These are phyloP conservation scores for Perdita meconis DNA, from an alignment of 2,888 invertebrate species.

Conservation along the genomic window DNA sequence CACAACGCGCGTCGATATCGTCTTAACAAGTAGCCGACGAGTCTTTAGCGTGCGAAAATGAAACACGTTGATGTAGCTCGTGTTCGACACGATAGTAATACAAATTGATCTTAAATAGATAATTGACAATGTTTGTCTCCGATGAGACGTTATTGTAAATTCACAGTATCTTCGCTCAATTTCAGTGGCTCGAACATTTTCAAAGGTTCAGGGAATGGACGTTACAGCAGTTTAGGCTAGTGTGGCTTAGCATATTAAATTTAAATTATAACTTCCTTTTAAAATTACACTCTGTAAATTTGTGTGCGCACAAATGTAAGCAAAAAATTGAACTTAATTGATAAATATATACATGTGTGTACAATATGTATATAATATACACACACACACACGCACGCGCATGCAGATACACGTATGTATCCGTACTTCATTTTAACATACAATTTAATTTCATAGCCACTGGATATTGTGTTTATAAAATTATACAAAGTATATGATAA, in stretches of 20 bases:
- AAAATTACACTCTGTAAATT: conserved; percentile 40
- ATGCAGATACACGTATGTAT: conserved; percentile 23
- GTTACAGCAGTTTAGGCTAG: conserved; percentile 53
- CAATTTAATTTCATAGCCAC: conserved; percentile 44
- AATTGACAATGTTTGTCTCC: conserved; percentile 44
- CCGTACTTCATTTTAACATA: conserved; percentile 23
- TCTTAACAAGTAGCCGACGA: no score
- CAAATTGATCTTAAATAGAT: no score
- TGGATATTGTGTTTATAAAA: conserved; percentile 35
- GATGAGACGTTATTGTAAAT: conserved; percentile 17
- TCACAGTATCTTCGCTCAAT: conserved; percentile 30
- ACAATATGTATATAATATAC: conserved; percentile 18
- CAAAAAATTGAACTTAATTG: conserved; percentile 44
- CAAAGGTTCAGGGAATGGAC: conserved; percentile 71
- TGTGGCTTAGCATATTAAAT: conserved; percentile 43
- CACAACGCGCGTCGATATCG: no score
- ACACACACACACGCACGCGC: conserved; percentile 3
- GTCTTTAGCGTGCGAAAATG: no score
- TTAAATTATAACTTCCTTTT: conserved; percentile 37
- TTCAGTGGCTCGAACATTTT: conserved; percentile 38
- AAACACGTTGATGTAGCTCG: no score
- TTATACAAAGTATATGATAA: conserved; percentile 15
- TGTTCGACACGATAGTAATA: no score
- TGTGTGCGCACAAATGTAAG: conserved; percentile 49
- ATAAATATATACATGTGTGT: conserved; percentile 29